A percentile compares a stretch with the other conserved stretches of the same genome.
Conservation (phyloP, 1,140 invertebrate genomes). For the Drosophila murphyi region DNA sequence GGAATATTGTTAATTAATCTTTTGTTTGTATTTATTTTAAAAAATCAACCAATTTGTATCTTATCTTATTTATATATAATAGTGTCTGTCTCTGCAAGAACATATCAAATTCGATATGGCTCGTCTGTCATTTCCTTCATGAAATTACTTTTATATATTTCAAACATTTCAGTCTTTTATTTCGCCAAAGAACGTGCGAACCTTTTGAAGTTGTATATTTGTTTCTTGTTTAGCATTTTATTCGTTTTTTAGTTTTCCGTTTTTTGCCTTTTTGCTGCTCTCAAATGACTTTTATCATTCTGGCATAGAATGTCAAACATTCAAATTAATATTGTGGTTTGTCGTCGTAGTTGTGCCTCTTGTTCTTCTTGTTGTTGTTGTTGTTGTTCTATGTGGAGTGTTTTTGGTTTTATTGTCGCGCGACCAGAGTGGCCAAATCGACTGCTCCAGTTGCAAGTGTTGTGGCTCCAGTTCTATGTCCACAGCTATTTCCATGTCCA, state of each 20-base stretch:
- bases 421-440: conserved; percentile 34
- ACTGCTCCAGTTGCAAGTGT: conserved; percentile 55
- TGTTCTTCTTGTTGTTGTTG: neutral
- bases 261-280: conserved; percentile 16
- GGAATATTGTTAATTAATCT: no score
- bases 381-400: conserved; percentile 3
- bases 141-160: conserved; percentile 27
- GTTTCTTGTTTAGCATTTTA: neutral
- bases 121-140: neutral
- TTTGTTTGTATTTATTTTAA: no score
- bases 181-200: conserved; percentile 60
- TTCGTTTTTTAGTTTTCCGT: conserved; percentile 2
- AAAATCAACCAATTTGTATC: no score
- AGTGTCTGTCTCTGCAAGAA: neutral
- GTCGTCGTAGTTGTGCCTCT: conserved; percentile 34
- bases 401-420: conserved; percentile 35
- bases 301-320: conserved; percentile 73
- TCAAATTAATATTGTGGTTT: conserved; percentile 67
- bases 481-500: neutral
- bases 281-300: conserved; percentile 70
- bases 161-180: conserved; percentile 28
- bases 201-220: neutral
- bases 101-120: conserved; percentile 23
- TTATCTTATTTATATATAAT: no score
- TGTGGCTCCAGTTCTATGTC: neutral